Percentiles rank a stretch among this genome's conserved stretches.
Conservation (phyloP, 2,888 invertebrate genomes). For the Amaurobius ferox region DNA sequence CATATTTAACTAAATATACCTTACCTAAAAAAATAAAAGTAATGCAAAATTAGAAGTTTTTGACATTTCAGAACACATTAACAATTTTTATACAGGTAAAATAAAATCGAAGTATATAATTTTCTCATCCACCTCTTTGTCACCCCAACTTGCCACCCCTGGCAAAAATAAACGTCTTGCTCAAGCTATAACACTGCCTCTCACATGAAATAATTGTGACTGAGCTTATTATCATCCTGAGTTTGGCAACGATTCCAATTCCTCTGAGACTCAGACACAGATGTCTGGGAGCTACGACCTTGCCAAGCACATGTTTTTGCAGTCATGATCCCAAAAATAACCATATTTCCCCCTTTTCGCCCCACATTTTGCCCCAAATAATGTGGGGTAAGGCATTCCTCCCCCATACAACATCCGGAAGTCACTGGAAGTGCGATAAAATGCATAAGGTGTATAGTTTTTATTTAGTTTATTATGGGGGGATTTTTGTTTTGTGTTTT, state of each 20-base stretch:
- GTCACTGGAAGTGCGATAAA: background rate
- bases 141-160: too few species aligned
- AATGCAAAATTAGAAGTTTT: too few species aligned
- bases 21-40: too few species aligned
- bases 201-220: background rate
- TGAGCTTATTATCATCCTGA: background rate
- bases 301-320: constrained; percentile 17
- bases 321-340: constrained; percentile 39
- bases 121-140: too few species aligned
- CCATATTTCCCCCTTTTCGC: constrained; percentile 26
- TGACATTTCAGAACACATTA: too few species aligned
- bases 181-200: background rate
- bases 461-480: background rate
- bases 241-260: constrained; percentile 24
- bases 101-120: too few species aligned
- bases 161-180: background rate
- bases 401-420: constrained; percentile 12
- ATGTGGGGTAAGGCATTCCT: constrained; percentile 4
- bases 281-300: constrained; percentile 23
- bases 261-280: constrained; percentile 14
- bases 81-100: too few species aligned
- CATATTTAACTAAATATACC: too few species aligned
- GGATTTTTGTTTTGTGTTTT: background rate
- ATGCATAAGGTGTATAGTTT: background rate
- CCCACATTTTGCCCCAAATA: constrained; percentile 16